phyloP scores from a whole-genome alignment of 2,113 vertebrate species.

The Hemiprocne comata region DNA sequence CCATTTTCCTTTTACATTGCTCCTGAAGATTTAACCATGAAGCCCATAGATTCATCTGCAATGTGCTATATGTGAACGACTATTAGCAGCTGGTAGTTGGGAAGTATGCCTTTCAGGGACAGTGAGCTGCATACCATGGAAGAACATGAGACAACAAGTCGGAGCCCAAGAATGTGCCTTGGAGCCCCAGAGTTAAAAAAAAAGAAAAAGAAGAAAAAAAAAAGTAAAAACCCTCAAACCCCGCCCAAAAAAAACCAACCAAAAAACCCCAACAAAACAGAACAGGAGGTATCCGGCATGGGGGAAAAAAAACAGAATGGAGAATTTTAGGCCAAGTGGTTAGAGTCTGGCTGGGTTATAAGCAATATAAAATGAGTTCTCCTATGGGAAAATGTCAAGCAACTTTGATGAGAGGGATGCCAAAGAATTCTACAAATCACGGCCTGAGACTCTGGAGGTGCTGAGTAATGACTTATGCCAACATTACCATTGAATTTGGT shows the following conservation, averaged over 20 bases:
- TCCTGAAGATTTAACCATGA: neutral
- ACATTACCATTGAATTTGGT: neutral
- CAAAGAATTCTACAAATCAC: conserved; percentile 37
- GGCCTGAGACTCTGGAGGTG: conserved; percentile 15
- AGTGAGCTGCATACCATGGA: neutral
- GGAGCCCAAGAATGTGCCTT: neutral
- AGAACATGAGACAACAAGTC: neutral
- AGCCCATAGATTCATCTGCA: neutral
- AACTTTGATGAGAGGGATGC: neutral
- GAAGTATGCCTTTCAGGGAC: neutral
- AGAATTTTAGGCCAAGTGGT: conserved; percentile 39
- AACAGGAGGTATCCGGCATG: too few relatives aligned
- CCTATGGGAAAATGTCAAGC: neutral
- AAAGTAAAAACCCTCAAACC: neutral
- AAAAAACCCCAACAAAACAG: neutral
- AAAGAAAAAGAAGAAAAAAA: neutral
- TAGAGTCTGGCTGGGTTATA: conserved; percentile 17
- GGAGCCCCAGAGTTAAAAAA: neutral
- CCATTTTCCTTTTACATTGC: neutral
- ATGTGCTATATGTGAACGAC: neutral
- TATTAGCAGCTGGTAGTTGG: neutral
- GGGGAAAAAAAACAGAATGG: neutral
- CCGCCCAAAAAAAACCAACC: neutral
- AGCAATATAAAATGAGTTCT: conserved; percentile 14
- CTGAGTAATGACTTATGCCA: conserved; percentile 34